phyloP scores from a whole-genome alignment of 2,797 vertebrate species.

The Mus caroli region DNA sequence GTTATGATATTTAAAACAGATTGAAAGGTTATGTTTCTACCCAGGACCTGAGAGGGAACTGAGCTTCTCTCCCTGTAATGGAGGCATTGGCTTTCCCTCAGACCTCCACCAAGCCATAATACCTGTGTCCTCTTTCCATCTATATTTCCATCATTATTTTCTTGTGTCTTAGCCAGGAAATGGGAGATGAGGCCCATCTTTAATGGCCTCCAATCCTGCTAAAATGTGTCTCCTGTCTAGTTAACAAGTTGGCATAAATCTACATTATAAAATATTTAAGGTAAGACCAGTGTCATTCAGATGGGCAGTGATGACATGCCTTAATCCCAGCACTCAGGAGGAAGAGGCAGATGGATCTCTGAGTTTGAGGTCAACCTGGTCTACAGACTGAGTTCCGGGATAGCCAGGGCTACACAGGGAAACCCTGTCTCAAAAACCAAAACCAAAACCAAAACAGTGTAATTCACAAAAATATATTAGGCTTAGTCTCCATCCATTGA shows the following conservation, averaged over 20 bases:
- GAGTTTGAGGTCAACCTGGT: neutral
- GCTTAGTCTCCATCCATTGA: neutral
- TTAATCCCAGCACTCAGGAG: neutral
- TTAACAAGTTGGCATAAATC: neutral
- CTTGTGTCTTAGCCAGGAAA: neutral
- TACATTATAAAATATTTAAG: neutral
- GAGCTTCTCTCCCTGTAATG: neutral
- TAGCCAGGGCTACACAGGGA: too few species aligned
- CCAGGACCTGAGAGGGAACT: neutral
- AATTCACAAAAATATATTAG: neutral
- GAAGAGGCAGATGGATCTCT: neutral
- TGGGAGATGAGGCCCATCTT: neutral
- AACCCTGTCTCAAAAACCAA: neutral
- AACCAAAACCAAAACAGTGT: neutral
- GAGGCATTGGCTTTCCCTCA: neutral
- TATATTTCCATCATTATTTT: neutral
- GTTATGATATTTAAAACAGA: neutral
- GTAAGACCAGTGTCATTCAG: neutral
- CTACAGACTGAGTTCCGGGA: neutral
- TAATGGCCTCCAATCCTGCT: neutral
- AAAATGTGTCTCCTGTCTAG: neutral
- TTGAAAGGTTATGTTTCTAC: neutral
- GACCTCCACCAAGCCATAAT: neutral
- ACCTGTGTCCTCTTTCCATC: neutral
- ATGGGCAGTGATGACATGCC: accelerated